Conservation (phyloP, 2,113 vertebrate genomes). For the Pagrus major region DNA sequence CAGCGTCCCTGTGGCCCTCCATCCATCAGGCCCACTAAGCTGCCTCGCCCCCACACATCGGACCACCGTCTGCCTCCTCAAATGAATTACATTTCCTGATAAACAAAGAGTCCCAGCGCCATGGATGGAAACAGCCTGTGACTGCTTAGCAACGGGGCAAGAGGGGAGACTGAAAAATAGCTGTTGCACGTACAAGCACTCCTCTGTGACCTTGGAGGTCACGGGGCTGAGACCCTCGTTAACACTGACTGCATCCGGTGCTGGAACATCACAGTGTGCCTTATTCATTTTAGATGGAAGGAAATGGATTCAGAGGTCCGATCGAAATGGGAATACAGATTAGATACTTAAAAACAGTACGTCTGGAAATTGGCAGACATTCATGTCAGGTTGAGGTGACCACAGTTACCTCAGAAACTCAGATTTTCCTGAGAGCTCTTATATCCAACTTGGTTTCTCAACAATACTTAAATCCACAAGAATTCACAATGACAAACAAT, state of each 20-base stretch:
- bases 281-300: slow-evolving; percentile 14
- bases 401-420: not conserved
- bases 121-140: slow-evolving; percentile 21
- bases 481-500: no score
- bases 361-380: not conserved
- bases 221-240: slow-evolving; percentile 32
- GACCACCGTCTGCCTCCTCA: slow-evolving; percentile 25
- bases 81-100: slow-evolving; percentile 58
- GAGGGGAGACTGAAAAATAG: slow-evolving; percentile 53
- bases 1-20: slow-evolving; percentile 10
- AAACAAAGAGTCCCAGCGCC: slow-evolving; percentile 26
- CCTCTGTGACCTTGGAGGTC: slow-evolving; percentile 34
- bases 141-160: slow-evolving; percentile 37
- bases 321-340: slow-evolving; percentile 31
- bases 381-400: not conserved
- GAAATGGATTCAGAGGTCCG: not conserved
- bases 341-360: slow-evolving; percentile 1
- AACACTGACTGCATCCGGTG: slow-evolving; percentile 33
- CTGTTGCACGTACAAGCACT: slow-evolving; percentile 36
- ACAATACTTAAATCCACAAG: not conserved
- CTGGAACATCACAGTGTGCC: not conserved
- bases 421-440: not conserved
- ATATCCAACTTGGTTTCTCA: not conserved
- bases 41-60: slow-evolving; percentile 5
- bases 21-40: slow-evolving; percentile 46